Conservation (phyloP, 2,797 vertebrate species). For the Rallus crepitans region DNA sequence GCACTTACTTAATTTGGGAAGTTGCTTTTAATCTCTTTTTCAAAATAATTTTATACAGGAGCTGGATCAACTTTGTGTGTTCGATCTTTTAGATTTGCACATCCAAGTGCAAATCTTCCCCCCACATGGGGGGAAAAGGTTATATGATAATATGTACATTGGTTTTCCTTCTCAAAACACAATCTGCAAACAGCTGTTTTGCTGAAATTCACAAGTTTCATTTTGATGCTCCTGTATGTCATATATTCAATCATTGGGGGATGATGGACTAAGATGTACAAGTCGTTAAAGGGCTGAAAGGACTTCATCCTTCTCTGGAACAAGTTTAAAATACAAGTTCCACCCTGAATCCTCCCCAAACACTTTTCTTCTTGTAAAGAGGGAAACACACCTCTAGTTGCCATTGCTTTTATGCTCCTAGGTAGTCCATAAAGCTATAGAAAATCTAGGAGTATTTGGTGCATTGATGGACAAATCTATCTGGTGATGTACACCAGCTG, state of each 20-base stretch:
- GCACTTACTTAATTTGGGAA: neutral
- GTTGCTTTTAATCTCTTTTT: neutral
- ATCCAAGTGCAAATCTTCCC: neutral
- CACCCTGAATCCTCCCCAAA: neutral
- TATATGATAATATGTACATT: neutral
- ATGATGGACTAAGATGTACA: neutral
- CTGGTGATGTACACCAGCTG: neutral
- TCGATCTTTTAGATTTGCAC: neutral
- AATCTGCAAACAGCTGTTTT: neutral
- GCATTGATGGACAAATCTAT: neutral
- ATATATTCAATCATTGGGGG: neutral
- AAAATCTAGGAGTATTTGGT: neutral
- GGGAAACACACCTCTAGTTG: neutral
- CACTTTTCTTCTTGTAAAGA: neutral
- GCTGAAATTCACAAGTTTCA: neutral
- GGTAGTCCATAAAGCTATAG: neutral
- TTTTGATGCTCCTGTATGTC: neutral
- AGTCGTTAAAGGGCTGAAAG: neutral
- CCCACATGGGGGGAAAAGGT: neutral
- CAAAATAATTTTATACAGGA: neutral
- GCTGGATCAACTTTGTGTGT: neutral
- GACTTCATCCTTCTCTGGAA: neutral
- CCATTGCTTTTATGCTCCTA: neutral
- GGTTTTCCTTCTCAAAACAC: neutral
- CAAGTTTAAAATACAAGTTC: neutral